Percentiles rank a stretch among this genome's conserved stretches.
phyloP scores from a whole-genome alignment of 2,797 vertebrate species.

The Okamejei kenojei region DNA sequence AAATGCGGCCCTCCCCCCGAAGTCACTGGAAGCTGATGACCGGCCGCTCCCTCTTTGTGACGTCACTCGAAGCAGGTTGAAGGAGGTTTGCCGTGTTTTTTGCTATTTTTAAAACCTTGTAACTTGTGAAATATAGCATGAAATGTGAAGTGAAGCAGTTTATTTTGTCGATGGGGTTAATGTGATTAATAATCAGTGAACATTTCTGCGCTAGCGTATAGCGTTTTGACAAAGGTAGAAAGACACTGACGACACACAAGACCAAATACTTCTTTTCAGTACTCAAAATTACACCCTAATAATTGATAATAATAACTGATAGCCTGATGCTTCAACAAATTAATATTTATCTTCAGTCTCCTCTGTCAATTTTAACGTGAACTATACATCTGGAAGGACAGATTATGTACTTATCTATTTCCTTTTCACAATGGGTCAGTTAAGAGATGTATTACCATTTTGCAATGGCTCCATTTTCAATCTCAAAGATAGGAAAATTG shows the following conservation, averaged over 20 bases:
- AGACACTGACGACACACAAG: neutral
- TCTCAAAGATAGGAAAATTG: neutral
- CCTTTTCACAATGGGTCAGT: neutral
- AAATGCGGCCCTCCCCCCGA: too few relatives aligned
- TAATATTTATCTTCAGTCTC: neutral
- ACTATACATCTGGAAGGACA: neutral
- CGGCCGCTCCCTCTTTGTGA: too few relatives aligned
- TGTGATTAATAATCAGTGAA: too few relatives aligned
- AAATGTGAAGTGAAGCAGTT: too few relatives aligned
- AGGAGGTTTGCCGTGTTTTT: too few relatives aligned
- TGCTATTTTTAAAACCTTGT: too few relatives aligned
- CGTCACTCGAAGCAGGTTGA: too few relatives aligned
- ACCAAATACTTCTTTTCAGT: neutral
- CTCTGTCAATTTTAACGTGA: neutral
- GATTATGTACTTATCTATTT: neutral
- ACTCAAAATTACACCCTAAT: neutral
- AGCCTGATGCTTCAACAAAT: neutral
- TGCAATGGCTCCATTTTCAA: neutral
- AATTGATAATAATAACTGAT: neutral
- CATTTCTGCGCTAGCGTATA: too few relatives aligned
- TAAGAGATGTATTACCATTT: neutral
- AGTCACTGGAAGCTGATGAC: too few relatives aligned
- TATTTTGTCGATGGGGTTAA: too few relatives aligned
- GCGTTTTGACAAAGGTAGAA: too few relatives aligned
- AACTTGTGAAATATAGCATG: too few relatives aligned